Percentiles rank a stretch among this genome's conserved stretches.
Evolutionary conservation across 2,888 invertebrate species (phyloP).

Genomic region (Rhagium mordax): DNA sequence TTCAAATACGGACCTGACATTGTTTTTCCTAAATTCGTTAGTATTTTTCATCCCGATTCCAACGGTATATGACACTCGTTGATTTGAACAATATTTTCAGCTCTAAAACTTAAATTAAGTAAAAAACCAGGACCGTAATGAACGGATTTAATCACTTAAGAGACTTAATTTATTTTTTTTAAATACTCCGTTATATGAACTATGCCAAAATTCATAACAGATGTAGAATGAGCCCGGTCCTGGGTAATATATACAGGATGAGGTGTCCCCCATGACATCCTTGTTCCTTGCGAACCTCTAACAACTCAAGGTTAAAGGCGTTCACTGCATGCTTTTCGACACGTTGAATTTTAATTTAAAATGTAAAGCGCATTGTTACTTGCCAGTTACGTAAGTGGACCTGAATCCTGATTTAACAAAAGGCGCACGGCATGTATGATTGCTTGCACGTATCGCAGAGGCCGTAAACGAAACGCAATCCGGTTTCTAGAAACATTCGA

Average conservation of each 20-base stretch:
- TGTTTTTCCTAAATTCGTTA: no score
- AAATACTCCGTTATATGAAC: no score
- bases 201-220: no score
- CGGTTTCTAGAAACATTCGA: not conserved
- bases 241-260: slow-evolving; percentile 30
- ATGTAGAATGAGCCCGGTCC: slow-evolving; percentile 4
- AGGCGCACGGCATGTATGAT: slow-evolving; percentile 4
- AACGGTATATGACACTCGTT: no score
- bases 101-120: no score
- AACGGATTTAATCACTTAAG: no score
- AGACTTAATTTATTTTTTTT: no score
- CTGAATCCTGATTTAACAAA: slow-evolving; percentile 30
- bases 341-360: slow-evolving; percentile 39
- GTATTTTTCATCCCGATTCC: no score
- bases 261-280: slow-evolving; percentile 38
- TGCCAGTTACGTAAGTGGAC: slow-evolving; percentile 34
- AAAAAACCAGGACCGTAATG: no score
- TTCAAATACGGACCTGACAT: no score
- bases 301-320: slow-evolving; percentile 36
- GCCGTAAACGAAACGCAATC: not conserved
- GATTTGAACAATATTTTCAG: no score
- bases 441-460: slow-evolving; percentile 19
- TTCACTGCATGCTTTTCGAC: slow-evolving; percentile 33
- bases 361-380: slow-evolving; percentile 35
- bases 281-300: slow-evolving; percentile 38